A percentile compares a stretch with the other conserved stretches of the same genome.
phyloP scores from a whole-genome alignment of 2,797 vertebrate genomes.

The Galaxias olidus region DNA sequence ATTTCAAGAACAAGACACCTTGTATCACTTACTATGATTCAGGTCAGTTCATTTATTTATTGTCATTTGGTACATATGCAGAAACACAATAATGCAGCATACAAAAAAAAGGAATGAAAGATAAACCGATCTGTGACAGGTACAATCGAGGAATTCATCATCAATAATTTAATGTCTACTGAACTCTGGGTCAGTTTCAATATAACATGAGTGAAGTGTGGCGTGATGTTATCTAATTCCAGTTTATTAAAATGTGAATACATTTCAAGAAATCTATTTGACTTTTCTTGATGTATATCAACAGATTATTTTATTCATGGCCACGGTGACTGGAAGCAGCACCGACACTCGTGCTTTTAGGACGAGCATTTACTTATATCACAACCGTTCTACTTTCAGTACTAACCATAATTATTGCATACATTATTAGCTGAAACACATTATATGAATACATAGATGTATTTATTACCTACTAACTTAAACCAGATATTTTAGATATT shows the following conservation, averaged over 20 bases:
- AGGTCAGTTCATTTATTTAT: conserved; percentile 31
- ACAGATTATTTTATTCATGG: conserved; percentile 45
- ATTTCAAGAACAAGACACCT: conserved; percentile 26
- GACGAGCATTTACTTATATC: too few species aligned
- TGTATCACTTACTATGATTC: conserved; percentile 33
- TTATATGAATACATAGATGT: too few species aligned
- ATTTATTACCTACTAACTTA: too few species aligned
- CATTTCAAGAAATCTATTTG: conserved; percentile 57
- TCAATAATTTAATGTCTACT: conserved; percentile 61
- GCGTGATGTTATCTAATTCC: conserved; percentile 65
- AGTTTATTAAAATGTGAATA: conserved; percentile 67
- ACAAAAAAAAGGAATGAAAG: conserved; percentile 27
- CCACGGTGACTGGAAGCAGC: conserved; percentile 13
- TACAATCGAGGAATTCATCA: conserved; percentile 32
- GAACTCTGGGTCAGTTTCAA: conserved; percentile 71
- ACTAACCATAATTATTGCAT: not conserved
- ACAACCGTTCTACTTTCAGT: not conserved
- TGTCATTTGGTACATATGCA: conserved; percentile 33
- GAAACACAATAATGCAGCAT: conserved; percentile 28
- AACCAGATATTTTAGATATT: too few species aligned
- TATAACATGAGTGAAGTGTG: conserved; percentile 70
- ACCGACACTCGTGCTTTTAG: too few species aligned
- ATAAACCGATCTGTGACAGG: conserved; percentile 29
- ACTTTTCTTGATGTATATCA: conserved; percentile 53
- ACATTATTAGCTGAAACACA: not conserved